phyloP scores from a whole-genome alignment of 30 jellyfish, hydroid and myxozoan genomes.

The Aurelia sp. region DNA sequence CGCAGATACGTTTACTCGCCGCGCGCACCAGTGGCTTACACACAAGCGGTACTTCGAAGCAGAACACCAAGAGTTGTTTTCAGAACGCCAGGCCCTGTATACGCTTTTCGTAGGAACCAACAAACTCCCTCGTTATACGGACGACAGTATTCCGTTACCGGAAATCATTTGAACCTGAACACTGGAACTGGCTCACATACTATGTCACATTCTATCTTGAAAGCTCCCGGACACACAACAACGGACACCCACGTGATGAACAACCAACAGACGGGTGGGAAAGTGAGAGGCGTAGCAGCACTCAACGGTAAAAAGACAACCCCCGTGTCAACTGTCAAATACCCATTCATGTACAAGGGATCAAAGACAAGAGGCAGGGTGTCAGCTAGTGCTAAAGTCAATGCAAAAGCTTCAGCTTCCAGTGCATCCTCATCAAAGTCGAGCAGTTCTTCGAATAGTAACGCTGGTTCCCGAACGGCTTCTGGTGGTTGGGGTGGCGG shows the following conservation, averaged over 20 bases:
- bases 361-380: conserved; percentile 26
- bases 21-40: conserved; percentile 29
- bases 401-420: conserved; percentile 54
- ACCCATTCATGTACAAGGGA: conserved; percentile 19
- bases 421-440: conserved; percentile 50
- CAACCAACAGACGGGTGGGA: conserved; percentile 70
- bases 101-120: conserved; percentile 8
- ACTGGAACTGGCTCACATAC: conserved; percentile 64
- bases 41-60: conserved; percentile 33
- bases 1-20: conserved; percentile 18
- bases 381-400: conserved; percentile 59
- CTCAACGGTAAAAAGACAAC: neutral
- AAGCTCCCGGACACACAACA: conserved; percentile 68
- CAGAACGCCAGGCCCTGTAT: conserved; percentile 1
- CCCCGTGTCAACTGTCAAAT: neutral
- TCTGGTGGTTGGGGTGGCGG: conserved; percentile 78
- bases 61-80: neutral
- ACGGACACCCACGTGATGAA: conserved; percentile 56
- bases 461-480: conserved; percentile 54
- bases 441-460: conserved; percentile 41
- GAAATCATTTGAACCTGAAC: conserved; percentile 53
- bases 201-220: conserved; percentile 35
- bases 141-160: conserved; percentile 43
- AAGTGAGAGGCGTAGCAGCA: conserved; percentile 55
- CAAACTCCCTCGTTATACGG: conserved; percentile 24